Conservation (phyloP, 2,888 invertebrate species). For the Rhimphoctona megacephalus region DNA sequence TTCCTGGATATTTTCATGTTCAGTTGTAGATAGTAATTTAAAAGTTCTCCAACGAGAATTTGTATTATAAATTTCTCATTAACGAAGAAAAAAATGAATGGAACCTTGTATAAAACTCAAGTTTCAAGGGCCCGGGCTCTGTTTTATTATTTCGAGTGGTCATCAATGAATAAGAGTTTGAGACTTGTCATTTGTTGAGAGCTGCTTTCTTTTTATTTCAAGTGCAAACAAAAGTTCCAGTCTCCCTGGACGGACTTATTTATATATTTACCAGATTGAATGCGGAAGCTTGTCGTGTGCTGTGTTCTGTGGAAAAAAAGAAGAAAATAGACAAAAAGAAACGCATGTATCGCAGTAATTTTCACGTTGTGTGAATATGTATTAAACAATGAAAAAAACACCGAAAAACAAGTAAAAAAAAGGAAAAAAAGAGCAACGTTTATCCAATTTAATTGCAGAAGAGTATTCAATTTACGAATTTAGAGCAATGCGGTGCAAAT, state of each 20-base stretch:
- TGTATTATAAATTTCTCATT: conserved; percentile 62
- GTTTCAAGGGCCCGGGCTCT: conserved; percentile 66
- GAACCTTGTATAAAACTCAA: conserved; percentile 64
- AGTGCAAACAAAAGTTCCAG: conserved; percentile 65
- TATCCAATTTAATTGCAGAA: conserved; percentile 55
- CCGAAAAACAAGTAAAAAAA: conserved; percentile 24
- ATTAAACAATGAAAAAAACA: conserved; percentile 33
- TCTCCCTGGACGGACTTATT: conserved; percentile 66
- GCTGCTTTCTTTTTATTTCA: conserved; percentile 25
- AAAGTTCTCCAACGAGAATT: conserved; percentile 57
- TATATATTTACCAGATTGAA: conserved; percentile 66
- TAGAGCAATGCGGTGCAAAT: conserved; percentile 51
- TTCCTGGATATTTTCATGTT: conserved; percentile 49
- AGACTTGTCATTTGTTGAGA: conserved; percentile 59
- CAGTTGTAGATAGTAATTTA: conserved; percentile 68
- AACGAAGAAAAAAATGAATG: conserved; percentile 45
- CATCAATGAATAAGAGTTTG: conserved; percentile 65
- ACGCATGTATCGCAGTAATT: conserved; percentile 56
- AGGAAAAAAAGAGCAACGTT: conserved; percentile 26
- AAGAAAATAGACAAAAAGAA: conserved; percentile 40
- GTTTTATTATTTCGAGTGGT: conserved; percentile 66
- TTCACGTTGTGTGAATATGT: conserved; percentile 49
- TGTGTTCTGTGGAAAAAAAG: conserved; percentile 60
- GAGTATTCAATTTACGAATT: conserved; percentile 59
- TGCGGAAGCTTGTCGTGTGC: conserved; percentile 70